Conservation (phyloP, 35 echinoderm and acorn worm species). For the Heliocidaris tuberculata region DNA sequence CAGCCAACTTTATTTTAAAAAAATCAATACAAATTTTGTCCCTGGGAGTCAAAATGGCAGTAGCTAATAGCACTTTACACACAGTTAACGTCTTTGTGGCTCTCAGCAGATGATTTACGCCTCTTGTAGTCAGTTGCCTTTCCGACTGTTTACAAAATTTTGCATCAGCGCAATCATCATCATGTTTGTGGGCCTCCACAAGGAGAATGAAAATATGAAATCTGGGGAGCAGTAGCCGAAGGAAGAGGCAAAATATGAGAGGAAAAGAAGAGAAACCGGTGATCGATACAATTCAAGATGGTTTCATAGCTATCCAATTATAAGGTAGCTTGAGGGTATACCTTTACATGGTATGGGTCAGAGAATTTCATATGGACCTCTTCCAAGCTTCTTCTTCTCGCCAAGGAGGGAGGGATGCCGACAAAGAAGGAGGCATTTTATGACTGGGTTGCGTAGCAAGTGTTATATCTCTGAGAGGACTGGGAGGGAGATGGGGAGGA, state of each 20-base stretch:
- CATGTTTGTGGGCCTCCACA: neutral
- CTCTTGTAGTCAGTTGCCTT: neutral
- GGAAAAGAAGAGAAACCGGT: neutral
- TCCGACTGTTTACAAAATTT: neutral
- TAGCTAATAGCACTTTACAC: neutral
- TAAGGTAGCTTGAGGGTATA: slow-evolving; percentile 7
- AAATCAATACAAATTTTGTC: slow-evolving; percentile 19
- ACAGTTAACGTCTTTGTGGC: neutral
- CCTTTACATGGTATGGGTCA: slow-evolving; percentile 36
- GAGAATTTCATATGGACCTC: slow-evolving; percentile 7
- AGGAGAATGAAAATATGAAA: neutral
- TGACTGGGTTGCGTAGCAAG: neutral
- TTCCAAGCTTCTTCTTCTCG: neutral
- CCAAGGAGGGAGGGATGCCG: neutral
- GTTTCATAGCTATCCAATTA: slow-evolving; percentile 35
- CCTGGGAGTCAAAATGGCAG: neutral
- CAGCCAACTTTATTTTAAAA: neutral
- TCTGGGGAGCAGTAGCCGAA: neutral
- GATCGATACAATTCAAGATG: slow-evolving; percentile 25
- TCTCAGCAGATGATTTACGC: neutral
- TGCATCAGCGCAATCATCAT: neutral
- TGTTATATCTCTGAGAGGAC: neutral
- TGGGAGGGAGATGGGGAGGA: neutral
- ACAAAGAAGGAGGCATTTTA: slow-evolving; percentile 17
- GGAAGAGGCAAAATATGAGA: neutral